These are phyloP conservation scores for Aulostomus chinensis DNA, from an alignment of 2,797 vertebrate species.

Conservation along the genomic window DNA sequence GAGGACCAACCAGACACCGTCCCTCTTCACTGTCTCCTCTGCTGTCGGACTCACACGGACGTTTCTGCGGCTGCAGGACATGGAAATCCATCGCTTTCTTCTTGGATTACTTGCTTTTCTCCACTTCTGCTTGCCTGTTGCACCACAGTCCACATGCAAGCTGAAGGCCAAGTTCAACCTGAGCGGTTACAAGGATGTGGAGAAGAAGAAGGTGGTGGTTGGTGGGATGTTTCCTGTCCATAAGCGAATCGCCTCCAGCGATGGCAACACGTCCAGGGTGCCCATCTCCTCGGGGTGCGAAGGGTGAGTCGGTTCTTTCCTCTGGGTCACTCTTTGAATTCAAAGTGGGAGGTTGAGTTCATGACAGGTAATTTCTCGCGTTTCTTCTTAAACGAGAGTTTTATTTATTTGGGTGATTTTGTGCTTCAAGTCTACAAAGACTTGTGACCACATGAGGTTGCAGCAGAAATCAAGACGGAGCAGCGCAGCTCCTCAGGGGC, in stretches of 20 bases:
- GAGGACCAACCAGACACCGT: slow-evolving; percentile 65
- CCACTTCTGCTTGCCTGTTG: slow-evolving; percentile 18
- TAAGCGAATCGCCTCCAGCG: slow-evolving; percentile 69
- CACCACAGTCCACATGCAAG: slow-evolving; percentile 74
- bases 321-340: background rate
- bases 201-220: slow-evolving; percentile 81
- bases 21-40: slow-evolving; percentile 31
- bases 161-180: slow-evolving; percentile 89
- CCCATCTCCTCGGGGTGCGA: slow-evolving; percentile 83
- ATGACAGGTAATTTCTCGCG: background rate
- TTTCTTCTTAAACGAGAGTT: background rate
- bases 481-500: slow-evolving; percentile 35
- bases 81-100: slow-evolving; percentile 61
- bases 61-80: slow-evolving; percentile 35
- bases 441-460: slow-evolving; percentile 7
- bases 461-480: slow-evolving; percentile 19
- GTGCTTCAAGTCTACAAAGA: background rate
- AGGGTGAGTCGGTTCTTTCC: slow-evolving; percentile 73
- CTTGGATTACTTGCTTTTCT: slow-evolving; percentile 66
- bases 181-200: slow-evolving; percentile 81
- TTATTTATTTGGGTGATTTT: background rate
- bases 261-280: slow-evolving; percentile 77
- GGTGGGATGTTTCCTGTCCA: slow-evolving; percentile 88
- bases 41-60: slow-evolving; percentile 28
- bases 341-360: background rate